A percentile compares a stretch with the other conserved stretches of the same genome.
phyloP scores from a whole-genome alignment of 2,888 invertebrate genomes.

The Epinotia brunnichana region DNA sequence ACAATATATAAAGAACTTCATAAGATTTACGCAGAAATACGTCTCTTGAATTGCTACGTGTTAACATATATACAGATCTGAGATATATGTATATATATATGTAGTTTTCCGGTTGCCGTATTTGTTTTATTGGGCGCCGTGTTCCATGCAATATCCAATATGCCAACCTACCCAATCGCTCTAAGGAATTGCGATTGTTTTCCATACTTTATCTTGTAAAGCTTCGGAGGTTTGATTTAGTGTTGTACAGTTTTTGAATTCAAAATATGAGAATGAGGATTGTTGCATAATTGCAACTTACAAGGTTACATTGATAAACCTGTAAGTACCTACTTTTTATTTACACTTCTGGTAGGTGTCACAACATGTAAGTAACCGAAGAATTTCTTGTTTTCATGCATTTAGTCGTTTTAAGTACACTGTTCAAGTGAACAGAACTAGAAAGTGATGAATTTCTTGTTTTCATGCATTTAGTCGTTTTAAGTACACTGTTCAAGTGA shows the following conservation, averaged over 20 bases:
- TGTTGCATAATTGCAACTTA: neutral
- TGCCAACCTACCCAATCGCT: slow-evolving; percentile 12
- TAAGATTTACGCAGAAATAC: neutral
- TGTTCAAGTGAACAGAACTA: too few species aligned
- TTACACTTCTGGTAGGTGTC: too few species aligned
- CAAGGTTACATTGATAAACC: too few species aligned
- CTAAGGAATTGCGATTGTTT: slow-evolving; percentile 21
- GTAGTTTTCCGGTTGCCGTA: neutral
- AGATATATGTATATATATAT: neutral
- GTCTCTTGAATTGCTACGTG: neutral
- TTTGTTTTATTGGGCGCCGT: slow-evolving; percentile 7
- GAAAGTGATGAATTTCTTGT: too few species aligned
- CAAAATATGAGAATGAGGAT: neutral
- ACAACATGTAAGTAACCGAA: too few species aligned
- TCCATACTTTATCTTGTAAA: slow-evolving; percentile 7
- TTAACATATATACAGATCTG: neutral
- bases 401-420: too few species aligned
- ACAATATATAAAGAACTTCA: too few species aligned
- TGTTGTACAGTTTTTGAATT: neutral
- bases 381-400: too few species aligned
- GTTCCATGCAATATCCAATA: slow-evolving; percentile 22
- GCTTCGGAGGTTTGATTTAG: neutral
- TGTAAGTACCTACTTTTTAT: too few species aligned
- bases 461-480: too few species aligned
- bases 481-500: too few species aligned